Evolutionary conservation across 2,113 vertebrate genomes (phyloP).

Genomic region (Cyprinodon brontotheroides): DNA sequence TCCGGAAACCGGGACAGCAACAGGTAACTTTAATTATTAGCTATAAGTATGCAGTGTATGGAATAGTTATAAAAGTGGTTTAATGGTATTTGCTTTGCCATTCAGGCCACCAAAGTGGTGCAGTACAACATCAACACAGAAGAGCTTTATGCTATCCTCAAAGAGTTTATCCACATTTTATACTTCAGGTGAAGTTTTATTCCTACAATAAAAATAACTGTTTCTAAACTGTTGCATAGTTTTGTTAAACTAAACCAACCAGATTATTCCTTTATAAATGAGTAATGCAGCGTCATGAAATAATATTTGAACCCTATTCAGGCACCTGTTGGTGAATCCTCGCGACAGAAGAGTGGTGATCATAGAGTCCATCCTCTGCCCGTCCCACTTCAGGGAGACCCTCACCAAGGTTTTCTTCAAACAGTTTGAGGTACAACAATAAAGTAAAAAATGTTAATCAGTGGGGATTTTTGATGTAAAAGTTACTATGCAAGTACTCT

Average conservation of each 20-base stretch:
- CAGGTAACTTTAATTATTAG: conserved; percentile 66
- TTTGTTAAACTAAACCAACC: background rate
- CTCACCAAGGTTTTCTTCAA: conserved; percentile 96
- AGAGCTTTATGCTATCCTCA: conserved; percentile 94
- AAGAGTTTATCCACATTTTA: conserved; percentile 96
- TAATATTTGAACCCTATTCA: conserved; percentile 48
- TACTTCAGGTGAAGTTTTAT: conserved; percentile 90
- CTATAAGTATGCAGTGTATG: background rate
- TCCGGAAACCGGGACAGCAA: conserved; percentile 85
- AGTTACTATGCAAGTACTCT: background rate
- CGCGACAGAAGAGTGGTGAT: conserved; percentile 96
- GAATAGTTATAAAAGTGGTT: background rate
- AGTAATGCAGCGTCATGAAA: background rate
- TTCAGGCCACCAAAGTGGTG: conserved; percentile 90
- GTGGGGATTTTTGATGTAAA: background rate
- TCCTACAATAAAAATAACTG: background rate
- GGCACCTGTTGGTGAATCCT: conserved; percentile 96
- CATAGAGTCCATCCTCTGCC: conserved; percentile 94
- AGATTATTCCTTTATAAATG: background rate
- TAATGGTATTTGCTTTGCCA: conserved; percentile 39
- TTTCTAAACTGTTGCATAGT: background rate
- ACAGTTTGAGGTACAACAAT: conserved; percentile 90
- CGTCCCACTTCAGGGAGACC: conserved; percentile 96
- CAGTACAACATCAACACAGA: conserved; percentile 98
- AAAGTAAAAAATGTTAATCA: background rate